phyloP scores from a whole-genome alignment of 2,888 invertebrate species.

The Netelia inedita region DNA sequence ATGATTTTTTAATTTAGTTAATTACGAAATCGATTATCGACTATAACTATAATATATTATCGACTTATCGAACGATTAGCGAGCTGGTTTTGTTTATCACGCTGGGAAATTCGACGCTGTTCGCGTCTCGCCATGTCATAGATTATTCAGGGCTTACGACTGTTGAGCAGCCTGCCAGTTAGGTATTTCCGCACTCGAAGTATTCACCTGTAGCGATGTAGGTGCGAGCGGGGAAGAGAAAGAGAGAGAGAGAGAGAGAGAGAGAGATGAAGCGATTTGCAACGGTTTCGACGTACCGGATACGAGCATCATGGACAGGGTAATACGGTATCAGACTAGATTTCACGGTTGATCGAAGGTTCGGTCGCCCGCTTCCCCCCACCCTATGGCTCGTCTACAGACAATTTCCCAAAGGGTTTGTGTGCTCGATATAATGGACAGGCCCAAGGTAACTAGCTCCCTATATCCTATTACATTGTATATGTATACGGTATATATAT shows the following conservation, averaged over 20 bases:
- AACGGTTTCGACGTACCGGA: constrained; percentile 46
- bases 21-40: no score
- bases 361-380: constrained; percentile 65
- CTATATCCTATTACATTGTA: constrained; percentile 77
- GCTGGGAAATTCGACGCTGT: constrained; percentile 2
- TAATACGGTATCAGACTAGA: constrained; percentile 82
- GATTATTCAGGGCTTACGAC: constrained; percentile 36
- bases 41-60: no score
- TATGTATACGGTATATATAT: constrained; percentile 3
- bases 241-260: constrained; percentile 17
- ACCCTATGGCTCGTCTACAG: constrained; percentile 72
- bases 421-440: constrained; percentile 81
- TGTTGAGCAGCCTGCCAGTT: constrained; percentile 33
- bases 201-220: neutral
- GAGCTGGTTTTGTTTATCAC: no score
- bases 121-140: constrained; percentile 21
- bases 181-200: neutral
- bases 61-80: no score
- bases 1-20: no score
- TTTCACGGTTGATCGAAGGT: constrained; percentile 84
- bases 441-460: constrained; percentile 77
- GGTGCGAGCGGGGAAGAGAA: neutral
- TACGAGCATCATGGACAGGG: constrained; percentile 59
- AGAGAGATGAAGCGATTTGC: constrained; percentile 44
- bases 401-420: constrained; percentile 84